phyloP scores from a whole-genome alignment of 2,797 vertebrate species.

The Scomberomorus guttatus region DNA sequence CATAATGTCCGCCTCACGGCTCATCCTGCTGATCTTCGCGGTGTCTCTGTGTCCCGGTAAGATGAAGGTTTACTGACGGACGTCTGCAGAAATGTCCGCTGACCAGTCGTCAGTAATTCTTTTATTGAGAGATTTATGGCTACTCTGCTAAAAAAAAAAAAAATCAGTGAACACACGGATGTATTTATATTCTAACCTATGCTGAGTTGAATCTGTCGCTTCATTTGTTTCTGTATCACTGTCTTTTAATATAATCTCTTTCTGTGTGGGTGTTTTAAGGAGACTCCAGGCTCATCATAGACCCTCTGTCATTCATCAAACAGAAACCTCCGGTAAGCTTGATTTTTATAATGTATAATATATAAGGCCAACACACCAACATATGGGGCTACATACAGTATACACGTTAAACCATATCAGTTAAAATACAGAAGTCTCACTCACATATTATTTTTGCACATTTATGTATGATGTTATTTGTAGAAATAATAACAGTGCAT shows the following conservation, averaged over 20 bases:
- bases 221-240: too few relatives aligned
- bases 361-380: not conserved
- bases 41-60: conserved; percentile 68
- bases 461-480: not conserved
- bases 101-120: conserved; percentile 21
- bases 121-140: not conserved
- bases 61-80: not conserved
- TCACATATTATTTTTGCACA: not conserved
- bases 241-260: not conserved
- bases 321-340: conserved; percentile 55
- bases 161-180: not conserved
- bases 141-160: too few relatives aligned
- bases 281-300: conserved; percentile 63
- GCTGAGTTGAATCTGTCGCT: too few relatives aligned
- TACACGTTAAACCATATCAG: not conserved
- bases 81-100: conserved; percentile 16
- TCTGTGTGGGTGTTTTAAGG: conserved; percentile 51
- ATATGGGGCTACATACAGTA: not conserved
- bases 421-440: not conserved
- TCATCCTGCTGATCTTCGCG: conserved; percentile 43
- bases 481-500: too few relatives aligned
- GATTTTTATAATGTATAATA: not conserved
- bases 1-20: conserved; percentile 50
- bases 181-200: fast-evolving
- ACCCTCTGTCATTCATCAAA: conserved; percentile 31